These are phyloP conservation scores for Dorcus hopei DNA, from an alignment of 2,888 invertebrate genomes.

Conservation along the genomic window DNA sequence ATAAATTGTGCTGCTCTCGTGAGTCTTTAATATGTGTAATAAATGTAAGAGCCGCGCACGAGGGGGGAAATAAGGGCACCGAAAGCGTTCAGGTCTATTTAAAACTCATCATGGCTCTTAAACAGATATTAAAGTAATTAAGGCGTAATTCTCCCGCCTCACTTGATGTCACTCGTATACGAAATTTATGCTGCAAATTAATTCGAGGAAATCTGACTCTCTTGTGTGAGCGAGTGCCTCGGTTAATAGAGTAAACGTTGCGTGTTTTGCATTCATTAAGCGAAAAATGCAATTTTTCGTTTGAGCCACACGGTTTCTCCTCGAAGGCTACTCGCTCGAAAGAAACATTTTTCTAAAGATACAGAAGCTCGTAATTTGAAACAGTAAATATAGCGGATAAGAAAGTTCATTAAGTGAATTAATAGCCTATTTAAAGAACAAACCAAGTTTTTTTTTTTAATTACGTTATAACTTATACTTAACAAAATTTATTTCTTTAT, in stretches of 20 bases:
- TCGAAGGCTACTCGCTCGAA: too few species aligned
- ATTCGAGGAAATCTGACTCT: neutral
- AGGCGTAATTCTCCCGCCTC: neutral
- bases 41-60: neutral
- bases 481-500: too few species aligned
- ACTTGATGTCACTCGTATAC: slow-evolving; percentile 2
- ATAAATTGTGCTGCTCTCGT: too few species aligned
- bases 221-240: neutral
- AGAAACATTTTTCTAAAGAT: too few species aligned
- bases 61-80: neutral
- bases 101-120: slow-evolving; percentile 3
- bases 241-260: neutral
- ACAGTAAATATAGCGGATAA: too few species aligned
- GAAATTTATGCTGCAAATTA: slow-evolving; percentile 2
- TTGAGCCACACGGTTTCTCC: too few species aligned
- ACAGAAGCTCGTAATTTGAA: too few species aligned
- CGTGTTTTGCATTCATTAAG: neutral
- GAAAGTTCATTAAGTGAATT: too few species aligned
- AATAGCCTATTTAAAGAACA: too few species aligned
- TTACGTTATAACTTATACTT: too few species aligned
- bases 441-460: too few species aligned
- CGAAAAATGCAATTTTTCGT: too few species aligned
- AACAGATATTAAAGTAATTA: slow-evolving; percentile 6
- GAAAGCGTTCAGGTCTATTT: neutral
- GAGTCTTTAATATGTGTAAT: neutral